These are phyloP conservation scores for Oenanthe melanoleuca DNA, from an alignment of 2,113 vertebrate genomes.

Conservation along the genomic window DNA sequence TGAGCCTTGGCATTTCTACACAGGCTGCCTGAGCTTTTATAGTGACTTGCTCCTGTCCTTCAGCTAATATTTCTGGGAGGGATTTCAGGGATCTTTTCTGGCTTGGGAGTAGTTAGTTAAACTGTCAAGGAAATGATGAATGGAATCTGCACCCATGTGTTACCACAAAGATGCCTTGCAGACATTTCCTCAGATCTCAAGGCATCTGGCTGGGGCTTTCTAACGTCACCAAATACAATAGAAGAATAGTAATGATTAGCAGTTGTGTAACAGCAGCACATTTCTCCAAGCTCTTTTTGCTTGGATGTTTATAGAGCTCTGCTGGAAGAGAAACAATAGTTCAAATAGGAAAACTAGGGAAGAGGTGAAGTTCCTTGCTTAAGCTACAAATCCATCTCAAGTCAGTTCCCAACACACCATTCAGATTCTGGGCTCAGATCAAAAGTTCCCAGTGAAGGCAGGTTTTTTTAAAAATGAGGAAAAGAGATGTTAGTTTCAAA, in stretches of 20 bases:
- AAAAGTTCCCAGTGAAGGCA: neutral
- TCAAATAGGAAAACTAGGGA: conserved; percentile 31
- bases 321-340: conserved; percentile 23
- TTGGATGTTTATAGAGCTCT: conserved; percentile 12
- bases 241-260: conserved; percentile 60
- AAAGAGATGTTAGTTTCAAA: neutral
- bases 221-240: conserved; percentile 54
- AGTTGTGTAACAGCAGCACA: conserved; percentile 38
- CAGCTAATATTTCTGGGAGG: conserved; percentile 34
- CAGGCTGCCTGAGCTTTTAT: neutral
- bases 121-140: conserved; percentile 51
- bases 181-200: conserved; percentile 60
- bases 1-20: neutral
- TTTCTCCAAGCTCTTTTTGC: conserved; percentile 22
- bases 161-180: conserved; percentile 61
- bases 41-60: conserved; percentile 31
- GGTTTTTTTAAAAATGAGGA: neutral
- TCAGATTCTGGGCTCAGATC: neutral
- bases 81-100: conserved; percentile 31
- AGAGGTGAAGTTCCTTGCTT: neutral
- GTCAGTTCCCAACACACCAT: neutral
- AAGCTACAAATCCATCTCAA: neutral
- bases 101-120: conserved; percentile 48
- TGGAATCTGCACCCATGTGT: conserved; percentile 40
- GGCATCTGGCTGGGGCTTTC: conserved; percentile 40